Percentiles rank a stretch among this genome's conserved stretches.
These are phyloP conservation scores for Rhinella marina DNA, from an alignment of 2,797 vertebrate genomes.

Conservation along the genomic window DNA sequence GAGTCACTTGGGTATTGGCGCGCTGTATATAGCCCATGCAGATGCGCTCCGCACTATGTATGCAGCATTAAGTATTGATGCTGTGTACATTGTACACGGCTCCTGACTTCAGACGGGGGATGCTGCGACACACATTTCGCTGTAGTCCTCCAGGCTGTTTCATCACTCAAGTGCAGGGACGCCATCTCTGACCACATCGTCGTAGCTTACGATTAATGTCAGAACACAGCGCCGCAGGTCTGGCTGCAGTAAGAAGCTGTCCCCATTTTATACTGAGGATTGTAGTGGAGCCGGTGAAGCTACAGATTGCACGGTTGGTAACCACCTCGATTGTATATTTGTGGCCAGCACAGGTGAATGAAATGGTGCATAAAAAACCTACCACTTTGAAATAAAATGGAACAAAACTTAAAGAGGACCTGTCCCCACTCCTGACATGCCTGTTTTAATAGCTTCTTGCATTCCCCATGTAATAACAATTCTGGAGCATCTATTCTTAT, in stretches of 20 bases:
- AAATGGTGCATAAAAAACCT: no score
- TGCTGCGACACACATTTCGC: not conserved
- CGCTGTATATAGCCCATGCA: not conserved
- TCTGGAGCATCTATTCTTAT: no score
- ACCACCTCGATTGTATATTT: not conserved
- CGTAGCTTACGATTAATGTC: not conserved
- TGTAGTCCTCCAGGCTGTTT: not conserved
- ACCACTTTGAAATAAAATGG: no score
- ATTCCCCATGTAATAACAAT: no score
- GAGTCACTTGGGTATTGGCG: not conserved
- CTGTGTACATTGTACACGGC: not conserved
- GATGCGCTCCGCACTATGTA: not conserved
- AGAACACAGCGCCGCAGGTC: not conserved
- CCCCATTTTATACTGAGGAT: not conserved
- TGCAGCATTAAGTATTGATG: slow-evolving; percentile 16
- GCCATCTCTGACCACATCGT: not conserved
- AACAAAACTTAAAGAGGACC: no score
- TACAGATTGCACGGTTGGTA: not conserved
- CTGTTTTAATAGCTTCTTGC: no score
- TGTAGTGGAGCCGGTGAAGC: not conserved
- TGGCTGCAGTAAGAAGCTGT: not conserved
- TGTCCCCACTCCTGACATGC: no score
- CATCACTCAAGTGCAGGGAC: not conserved
- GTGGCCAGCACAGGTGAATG: no score
- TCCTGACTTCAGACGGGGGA: slow-evolving; percentile 1